Evolutionary conservation across 2,888 invertebrate genomes (phyloP).

Genomic region (Eupithecia subfuscata): DNA sequence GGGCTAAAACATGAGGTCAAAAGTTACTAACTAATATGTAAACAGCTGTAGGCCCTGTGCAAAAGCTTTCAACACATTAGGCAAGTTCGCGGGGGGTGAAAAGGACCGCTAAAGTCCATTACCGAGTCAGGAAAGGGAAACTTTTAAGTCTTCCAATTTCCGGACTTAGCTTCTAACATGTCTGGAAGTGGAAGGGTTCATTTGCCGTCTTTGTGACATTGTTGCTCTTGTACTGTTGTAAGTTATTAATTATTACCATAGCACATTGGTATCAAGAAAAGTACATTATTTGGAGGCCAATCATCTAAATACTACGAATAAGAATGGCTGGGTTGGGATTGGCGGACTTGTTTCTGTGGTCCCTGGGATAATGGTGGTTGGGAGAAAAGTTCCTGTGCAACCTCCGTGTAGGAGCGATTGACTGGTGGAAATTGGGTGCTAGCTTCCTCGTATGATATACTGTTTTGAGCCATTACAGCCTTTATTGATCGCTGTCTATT

Average conservation of each 20-base stretch:
- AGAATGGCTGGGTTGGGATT: too few relatives aligned
- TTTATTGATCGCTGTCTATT: too few relatives aligned
- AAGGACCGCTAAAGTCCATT: conserved; percentile 30
- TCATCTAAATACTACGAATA: too few relatives aligned
- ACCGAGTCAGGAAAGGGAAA: conserved; percentile 21
- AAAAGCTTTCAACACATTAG: conserved; percentile 18
- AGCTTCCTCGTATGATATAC: too few relatives aligned
- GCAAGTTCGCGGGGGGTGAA: conserved; percentile 20
- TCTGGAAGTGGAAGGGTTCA: not conserved
- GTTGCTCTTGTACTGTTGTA: not conserved
- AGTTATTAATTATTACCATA: not conserved
- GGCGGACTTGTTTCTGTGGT: too few relatives aligned
- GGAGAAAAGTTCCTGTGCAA: too few relatives aligned
- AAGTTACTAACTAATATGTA: conserved; percentile 16
- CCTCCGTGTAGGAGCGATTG: too few relatives aligned
- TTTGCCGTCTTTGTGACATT: conserved; percentile 3
- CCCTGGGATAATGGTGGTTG: too few relatives aligned
- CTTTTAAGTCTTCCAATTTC: conserved; percentile 40
- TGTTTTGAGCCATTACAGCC: too few relatives aligned
- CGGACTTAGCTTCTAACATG: conserved; percentile 6
- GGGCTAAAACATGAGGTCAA: not conserved
- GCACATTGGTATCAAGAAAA: not conserved
- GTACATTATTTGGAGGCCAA: not conserved
- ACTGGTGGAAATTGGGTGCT: too few relatives aligned
- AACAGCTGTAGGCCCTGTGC: conserved; percentile 17